phyloP scores from a whole-genome alignment of 2,888 invertebrate species.

The Parnassius glacialis region DNA sequence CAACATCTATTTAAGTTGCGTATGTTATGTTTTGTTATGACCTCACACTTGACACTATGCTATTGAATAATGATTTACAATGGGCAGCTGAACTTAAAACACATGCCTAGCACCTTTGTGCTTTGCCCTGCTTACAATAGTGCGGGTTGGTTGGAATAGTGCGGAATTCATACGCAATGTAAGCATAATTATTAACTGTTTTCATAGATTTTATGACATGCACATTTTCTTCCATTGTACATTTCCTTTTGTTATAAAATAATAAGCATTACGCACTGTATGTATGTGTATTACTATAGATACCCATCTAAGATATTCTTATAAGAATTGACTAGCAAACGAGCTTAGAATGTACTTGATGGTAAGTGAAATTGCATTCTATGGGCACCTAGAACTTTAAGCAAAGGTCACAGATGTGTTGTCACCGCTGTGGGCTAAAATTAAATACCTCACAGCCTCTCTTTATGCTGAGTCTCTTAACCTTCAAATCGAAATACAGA shows the following conservation, averaged over 20 bases:
- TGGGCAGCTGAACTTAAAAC: conserved; percentile 27
- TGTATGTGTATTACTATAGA: not conserved
- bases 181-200: conserved; percentile 24
- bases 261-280: conserved; percentile 12
- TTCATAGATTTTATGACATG: conserved; percentile 21
- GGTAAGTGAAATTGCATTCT: no score
- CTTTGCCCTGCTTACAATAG: conserved; percentile 26
- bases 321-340: no score
- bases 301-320: no score
- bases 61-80: conserved; percentile 28
- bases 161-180: conserved; percentile 22
- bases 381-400: no score
- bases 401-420: no score
- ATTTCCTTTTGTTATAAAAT: conserved; percentile 14
- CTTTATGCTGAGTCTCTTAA: no score
- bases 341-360: no score
- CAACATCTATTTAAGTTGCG: conserved; percentile 21
- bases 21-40: conserved; percentile 26
- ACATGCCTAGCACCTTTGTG: conserved; percentile 27
- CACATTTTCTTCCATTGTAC: conserved; percentile 14
- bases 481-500: no score
- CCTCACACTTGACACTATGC: conserved; percentile 26
- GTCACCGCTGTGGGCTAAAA: no score
- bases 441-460: no score
- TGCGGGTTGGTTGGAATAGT: conserved; percentile 19